Percentiles rank a stretch among this genome's conserved stretches.
Conservation (phyloP, 2,797 vertebrate genomes). For the Decapterus maruadsi region DNA sequence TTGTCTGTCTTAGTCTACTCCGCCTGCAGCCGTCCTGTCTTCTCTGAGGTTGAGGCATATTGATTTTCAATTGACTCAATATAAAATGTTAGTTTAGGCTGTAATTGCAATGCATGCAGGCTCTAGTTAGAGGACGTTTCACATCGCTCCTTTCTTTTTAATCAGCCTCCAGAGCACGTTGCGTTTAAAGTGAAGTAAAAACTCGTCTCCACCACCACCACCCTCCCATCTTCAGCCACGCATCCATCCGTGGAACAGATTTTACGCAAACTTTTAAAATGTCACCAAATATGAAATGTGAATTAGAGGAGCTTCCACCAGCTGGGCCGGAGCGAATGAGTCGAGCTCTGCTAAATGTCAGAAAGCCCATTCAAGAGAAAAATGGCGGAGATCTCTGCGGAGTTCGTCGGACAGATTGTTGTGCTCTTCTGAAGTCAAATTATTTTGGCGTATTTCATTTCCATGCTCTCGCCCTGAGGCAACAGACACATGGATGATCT, state of each 20-base stretch:
- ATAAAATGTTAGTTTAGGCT: not conserved
- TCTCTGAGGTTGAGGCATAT: not conserved
- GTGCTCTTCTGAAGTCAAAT: not conserved
- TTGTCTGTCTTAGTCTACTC: not conserved
- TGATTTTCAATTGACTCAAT: slow-evolving; percentile 5
- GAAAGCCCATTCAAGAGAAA: slow-evolving; percentile 20
- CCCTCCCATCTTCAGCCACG: slow-evolving; percentile 2
- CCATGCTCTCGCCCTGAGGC: slow-evolving; percentile 13
- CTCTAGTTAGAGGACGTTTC: not conserved
- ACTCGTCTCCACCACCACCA: not conserved
- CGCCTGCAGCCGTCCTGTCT: not conserved
- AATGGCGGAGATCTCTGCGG: not conserved
- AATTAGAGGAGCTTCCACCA: slow-evolving; percentile 24
- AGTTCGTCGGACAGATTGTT: slow-evolving; percentile 1
- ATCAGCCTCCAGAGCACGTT: not conserved
- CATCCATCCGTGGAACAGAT: slow-evolving; percentile 14
- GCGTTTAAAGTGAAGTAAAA: not conserved
- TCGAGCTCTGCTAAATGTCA: slow-evolving; percentile 43
- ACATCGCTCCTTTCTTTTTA: not conserved
- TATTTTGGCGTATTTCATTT: not conserved
- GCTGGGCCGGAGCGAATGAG: slow-evolving; percentile 16
- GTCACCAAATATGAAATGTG: slow-evolving; percentile 27
- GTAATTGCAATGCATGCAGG: not conserved
- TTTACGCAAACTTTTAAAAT: slow-evolving; percentile 46
- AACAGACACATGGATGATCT: not conserved